Conservation (phyloP, 2,113 vertebrate genomes). For the Neolamprologus variostigma region DNA sequence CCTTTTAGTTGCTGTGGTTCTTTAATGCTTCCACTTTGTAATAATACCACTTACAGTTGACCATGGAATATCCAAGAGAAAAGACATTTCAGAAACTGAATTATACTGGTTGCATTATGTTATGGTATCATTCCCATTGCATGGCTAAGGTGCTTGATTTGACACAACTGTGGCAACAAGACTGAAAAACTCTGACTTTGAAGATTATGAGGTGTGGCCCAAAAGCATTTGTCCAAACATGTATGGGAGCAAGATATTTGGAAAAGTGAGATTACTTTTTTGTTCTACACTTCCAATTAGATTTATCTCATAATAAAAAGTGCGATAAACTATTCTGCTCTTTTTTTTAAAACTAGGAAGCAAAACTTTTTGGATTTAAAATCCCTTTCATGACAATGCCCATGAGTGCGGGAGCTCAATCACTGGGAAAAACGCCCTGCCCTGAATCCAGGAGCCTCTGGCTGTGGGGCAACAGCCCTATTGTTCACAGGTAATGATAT, state of each 20-base stretch:
- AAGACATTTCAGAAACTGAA: neutral
- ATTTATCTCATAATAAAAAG: neutral
- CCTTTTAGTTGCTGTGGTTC: neutral
- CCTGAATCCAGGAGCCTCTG: neutral
- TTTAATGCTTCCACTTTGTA: neutral
- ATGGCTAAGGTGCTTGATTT: neutral
- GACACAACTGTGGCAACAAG: neutral
- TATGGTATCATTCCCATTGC: neutral
- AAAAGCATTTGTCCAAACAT: neutral
- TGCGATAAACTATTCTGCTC: fast-evolving
- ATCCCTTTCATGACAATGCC: neutral
- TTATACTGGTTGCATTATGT: neutral
- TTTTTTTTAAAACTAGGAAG: fast-evolving
- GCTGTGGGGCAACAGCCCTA: neutral
- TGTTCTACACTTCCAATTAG: neutral
- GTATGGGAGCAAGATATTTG: neutral
- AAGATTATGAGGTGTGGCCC: neutral
- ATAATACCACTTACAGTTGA: neutral
- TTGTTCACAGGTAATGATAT: neutral
- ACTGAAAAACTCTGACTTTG: neutral
- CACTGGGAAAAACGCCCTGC: neutral
- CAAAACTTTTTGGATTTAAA: neutral
- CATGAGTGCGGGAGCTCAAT: neutral
- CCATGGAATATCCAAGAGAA: neutral
- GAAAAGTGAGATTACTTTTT: neutral